A percentile compares a stretch with the other conserved stretches of the same genome.
Evolutionary conservation across 1,140 invertebrate genomes (phyloP).

Genomic region (Trissolcus basalis): DNA sequence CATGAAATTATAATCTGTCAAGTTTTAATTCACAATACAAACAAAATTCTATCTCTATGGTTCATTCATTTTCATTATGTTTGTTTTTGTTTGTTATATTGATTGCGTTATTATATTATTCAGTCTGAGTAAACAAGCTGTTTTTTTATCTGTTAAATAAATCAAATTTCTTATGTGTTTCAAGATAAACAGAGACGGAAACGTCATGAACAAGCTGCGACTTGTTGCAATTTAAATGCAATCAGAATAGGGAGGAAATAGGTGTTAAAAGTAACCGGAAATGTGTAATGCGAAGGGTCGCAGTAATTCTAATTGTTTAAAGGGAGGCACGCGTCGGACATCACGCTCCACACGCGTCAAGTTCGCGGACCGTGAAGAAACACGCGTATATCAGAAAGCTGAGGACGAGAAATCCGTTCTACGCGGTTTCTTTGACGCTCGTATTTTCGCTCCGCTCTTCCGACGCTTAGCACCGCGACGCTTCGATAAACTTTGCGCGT

Average conservation of each 20-base stretch:
- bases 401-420: slow-evolving; percentile 62
- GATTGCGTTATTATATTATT: no score
- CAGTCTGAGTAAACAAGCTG: no score
- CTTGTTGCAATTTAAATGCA: not conserved
- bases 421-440: slow-evolving; percentile 61
- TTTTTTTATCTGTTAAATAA: no score
- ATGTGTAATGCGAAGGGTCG: slow-evolving; percentile 16
- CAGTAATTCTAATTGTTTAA: slow-evolving; percentile 24
- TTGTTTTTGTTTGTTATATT: no score
- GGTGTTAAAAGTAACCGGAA: slow-evolving; percentile 17
- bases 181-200: no score
- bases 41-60: no score
- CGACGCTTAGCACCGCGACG: slow-evolving; percentile 74
- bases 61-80: no score
- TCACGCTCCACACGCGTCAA: slow-evolving; percentile 68
- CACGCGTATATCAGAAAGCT: slow-evolving; percentile 54
- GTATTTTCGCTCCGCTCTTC: slow-evolving; percentile 70
- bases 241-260: not conserved
- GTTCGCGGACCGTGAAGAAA: slow-evolving; percentile 70
- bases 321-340: slow-evolving; percentile 60
- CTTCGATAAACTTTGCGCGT: slow-evolving; percentile 64
- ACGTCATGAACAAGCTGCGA: no score
- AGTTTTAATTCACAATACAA: no score
- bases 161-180: no score
- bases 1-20: no score